A percentile compares a stretch with the other conserved stretches of the same genome.
Evolutionary conservation across 2,113 vertebrate species (phyloP).

Genomic region (Cricetomys ansorgei): DNA sequence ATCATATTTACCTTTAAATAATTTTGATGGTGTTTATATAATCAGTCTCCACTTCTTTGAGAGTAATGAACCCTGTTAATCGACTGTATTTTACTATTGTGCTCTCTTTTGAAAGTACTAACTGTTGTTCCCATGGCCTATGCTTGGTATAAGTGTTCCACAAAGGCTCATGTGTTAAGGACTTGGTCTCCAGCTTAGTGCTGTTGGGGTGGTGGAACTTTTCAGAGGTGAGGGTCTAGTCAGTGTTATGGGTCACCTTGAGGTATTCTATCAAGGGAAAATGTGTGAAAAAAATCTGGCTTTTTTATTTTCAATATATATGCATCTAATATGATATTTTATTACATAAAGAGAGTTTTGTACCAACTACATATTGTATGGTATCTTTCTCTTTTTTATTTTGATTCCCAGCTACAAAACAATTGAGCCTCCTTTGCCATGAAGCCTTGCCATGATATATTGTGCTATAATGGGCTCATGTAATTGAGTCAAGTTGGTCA

Average conservation of each 20-base stretch:
- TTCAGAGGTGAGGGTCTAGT: neutral
- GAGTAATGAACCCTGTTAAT: conserved; percentile 1
- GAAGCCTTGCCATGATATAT: neutral
- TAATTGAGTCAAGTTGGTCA: neutral
- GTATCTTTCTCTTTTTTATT: neutral
- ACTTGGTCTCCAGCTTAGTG: neutral
- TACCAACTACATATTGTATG: neutral
- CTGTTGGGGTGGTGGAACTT: neutral
- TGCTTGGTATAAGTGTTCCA: neutral
- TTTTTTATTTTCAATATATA: neutral
- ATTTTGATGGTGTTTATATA: conserved; percentile 51
- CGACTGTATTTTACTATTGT: neutral
- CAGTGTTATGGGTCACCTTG: neutral
- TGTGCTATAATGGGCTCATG: neutral
- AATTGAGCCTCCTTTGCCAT: neutral
- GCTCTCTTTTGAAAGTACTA: neutral
- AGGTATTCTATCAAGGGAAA: neutral
- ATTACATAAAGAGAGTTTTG: neutral
- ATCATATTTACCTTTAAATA: conserved; percentile 26
- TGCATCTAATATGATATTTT: neutral
- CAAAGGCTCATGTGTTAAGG: neutral
- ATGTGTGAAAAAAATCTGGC: neutral
- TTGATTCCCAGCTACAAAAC: neutral
- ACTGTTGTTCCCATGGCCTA: neutral
- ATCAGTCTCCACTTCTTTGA: conserved; percentile 17